Evolutionary conservation across 1,140 invertebrate genomes (phyloP).

Genomic region (Drosophila pectinifera): DNA sequence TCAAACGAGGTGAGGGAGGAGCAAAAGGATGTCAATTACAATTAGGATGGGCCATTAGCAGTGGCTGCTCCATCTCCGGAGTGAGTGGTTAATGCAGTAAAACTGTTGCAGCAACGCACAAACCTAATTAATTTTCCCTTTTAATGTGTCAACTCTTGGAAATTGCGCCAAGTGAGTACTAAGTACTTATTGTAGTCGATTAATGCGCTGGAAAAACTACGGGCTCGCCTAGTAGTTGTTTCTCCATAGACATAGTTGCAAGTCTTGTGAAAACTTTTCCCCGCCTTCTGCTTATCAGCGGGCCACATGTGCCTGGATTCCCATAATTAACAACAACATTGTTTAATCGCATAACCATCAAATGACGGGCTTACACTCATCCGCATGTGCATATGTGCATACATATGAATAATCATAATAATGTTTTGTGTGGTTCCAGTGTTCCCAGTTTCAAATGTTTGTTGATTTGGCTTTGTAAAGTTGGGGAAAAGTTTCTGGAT

Average conservation of each 20-base stretch:
- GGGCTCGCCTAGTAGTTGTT: not conserved
- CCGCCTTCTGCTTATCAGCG: conserved; percentile 24
- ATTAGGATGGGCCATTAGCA: conserved; percentile 70
- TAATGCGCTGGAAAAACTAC: conserved; percentile 19
- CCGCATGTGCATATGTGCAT: conserved; percentile 24
- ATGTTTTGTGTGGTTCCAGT: conserved; percentile 7
- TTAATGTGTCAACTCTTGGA: conserved; percentile 47
- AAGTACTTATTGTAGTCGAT: conserved; percentile 56
- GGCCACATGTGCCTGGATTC: conserved; percentile 62
- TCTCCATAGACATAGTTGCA: not conserved
- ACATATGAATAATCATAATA: conserved; percentile 22
- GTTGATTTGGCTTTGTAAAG: conserved; percentile 49
- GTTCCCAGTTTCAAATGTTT: conserved; percentile 4
- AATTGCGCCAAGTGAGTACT: conserved; percentile 36
- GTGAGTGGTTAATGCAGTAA: conserved; percentile 60
- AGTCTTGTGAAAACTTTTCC: conserved; percentile 47
- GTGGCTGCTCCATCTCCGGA: not conserved
- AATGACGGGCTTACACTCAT: conserved; percentile 40
- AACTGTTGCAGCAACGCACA: conserved; percentile 53
- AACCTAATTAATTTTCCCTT: conserved; percentile 64
- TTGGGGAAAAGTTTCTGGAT: conserved; percentile 63
- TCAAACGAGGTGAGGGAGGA: conserved; percentile 14
- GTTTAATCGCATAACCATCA: conserved; percentile 62
- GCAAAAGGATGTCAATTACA: conserved; percentile 60
- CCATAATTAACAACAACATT: conserved; percentile 74